These are phyloP conservation scores for Esox niger DNA, from an alignment of 2,113 vertebrate species.

Conservation along the genomic window DNA sequence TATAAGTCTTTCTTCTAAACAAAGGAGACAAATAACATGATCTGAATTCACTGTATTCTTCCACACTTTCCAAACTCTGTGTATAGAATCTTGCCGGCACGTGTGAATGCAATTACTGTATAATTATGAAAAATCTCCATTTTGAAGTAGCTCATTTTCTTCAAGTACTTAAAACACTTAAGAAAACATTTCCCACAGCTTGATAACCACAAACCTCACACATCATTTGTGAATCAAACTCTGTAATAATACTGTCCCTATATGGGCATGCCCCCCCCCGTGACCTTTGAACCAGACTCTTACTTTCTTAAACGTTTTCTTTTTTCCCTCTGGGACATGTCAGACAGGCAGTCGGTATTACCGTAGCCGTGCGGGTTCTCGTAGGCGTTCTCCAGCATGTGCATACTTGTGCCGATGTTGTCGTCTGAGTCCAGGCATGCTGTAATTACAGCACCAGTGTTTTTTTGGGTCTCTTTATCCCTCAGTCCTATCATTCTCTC, in stretches of 20 bases:
- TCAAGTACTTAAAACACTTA: too few relatives aligned
- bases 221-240: background rate
- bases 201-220: background rate
- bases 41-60: too few relatives aligned
- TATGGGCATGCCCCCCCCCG: slow-evolving; percentile 9
- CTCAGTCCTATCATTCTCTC: slow-evolving; percentile 54
- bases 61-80: too few relatives aligned
- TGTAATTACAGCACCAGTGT: slow-evolving; percentile 74
- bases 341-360: slow-evolving; percentile 66
- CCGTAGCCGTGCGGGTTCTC: slow-evolving; percentile 60
- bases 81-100: too few relatives aligned
- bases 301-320: slow-evolving; percentile 42
- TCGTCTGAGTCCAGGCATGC: slow-evolving; percentile 74
- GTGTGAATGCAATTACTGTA: too few relatives aligned
- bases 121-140: too few relatives aligned
- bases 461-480: slow-evolving; percentile 61
- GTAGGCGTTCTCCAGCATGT: slow-evolving; percentile 69
- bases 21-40: too few relatives aligned
- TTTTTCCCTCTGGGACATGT: slow-evolving; percentile 23
- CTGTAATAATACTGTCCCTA: slow-evolving; percentile 35
- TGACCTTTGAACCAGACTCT: slow-evolving; percentile 54
- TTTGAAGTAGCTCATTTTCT: too few relatives aligned
- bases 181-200: too few relatives aligned
- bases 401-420: slow-evolving; percentile 70
- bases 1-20: too few relatives aligned